Evolutionary conservation across 2,797 vertebrate species (phyloP), one percentile per base, ranked within the genome.

Genomic region (Micromesistius poutassou): DNA sequence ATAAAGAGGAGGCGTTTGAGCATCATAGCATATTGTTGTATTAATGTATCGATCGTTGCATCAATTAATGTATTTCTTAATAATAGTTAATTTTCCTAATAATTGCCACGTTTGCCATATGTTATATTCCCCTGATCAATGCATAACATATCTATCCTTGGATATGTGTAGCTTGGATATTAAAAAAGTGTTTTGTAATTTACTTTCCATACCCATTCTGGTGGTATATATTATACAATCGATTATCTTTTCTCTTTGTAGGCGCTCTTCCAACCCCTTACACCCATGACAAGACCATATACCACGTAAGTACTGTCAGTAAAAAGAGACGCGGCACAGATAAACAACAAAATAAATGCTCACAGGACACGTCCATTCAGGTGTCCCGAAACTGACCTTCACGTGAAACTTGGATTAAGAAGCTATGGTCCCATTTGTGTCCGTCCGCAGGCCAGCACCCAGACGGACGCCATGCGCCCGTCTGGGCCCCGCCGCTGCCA

Each of bases 401-500:
- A 55, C 14, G 5, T 55, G 46, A 55, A 55, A 22, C 46, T 55
- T 22, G 5, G 16, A 55, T 55, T 55, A 22, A 55, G 46, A 22
- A 16, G 31, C 3, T 16, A 35, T 8, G 5, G 22, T 50, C 5
- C 46, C 19, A 30, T 42, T 31, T 0, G 25, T 74, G 33, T 70
- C 38, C 8, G 38, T 40, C 0, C 13, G 7, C 87, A 99, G 98
- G 97, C 96, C 74, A 98, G 97, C 87, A 99, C 98, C 73, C 97
- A 99, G 86, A 99, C 98, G 0, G 98, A 99, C 74, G 94, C 95
- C 85, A 94, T 95, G 85, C 96, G 96, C 81, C 90, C 95, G 35
- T 95, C 95, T 4, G 92, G 89, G 3, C 92, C 95, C 31, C 95
- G 95, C 42, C 95, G 96, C 28, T 93, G 97, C 76, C 95, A 96